Percentiles rank a stretch among this genome's conserved stretches.
Evolutionary conservation across 2,888 invertebrate species (phyloP).

Genomic region (Salticus scenicus): DNA sequence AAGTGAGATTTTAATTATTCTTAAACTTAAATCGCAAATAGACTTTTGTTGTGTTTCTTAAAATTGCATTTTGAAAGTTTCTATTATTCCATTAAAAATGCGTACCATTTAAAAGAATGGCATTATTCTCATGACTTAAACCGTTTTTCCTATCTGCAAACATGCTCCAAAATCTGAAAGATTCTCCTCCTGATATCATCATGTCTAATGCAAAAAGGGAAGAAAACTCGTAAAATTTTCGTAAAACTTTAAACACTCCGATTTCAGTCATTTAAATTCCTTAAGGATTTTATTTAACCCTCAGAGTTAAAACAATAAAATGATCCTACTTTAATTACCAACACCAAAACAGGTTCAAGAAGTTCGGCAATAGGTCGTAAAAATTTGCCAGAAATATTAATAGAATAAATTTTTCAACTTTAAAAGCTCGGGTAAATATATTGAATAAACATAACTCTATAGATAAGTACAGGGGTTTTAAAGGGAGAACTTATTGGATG

Average conservation of each 20-base stretch:
- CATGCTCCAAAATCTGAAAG: background rate
- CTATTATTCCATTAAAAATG: too few species aligned
- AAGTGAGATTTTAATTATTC: too few species aligned
- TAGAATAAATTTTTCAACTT: constrained; percentile 33
- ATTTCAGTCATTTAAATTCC: constrained; percentile 33
- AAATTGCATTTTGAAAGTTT: too few species aligned
- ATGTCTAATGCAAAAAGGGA: background rate
- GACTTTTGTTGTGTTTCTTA: too few species aligned
- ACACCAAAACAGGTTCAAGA: constrained; percentile 54
- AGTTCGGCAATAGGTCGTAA: constrained; percentile 51
- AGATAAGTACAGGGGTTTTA: background rate
- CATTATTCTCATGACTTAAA: background rate
- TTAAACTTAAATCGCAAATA: too few species aligned
- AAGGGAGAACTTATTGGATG: constrained; percentile 9
- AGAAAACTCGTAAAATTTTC: constrained; percentile 16
- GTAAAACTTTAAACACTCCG: constrained; percentile 34
- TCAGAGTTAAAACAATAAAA: constrained; percentile 58
- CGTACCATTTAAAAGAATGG: too few species aligned
- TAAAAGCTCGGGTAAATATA: constrained; percentile 26
- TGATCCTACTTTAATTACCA: constrained; percentile 42
- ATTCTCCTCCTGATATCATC: background rate
- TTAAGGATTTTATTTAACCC: constrained; percentile 23
- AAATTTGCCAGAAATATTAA: constrained; percentile 43
- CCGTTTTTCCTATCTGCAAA: background rate
- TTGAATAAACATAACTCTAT: constrained; percentile 2